Evolutionary conservation across 2,888 invertebrate species (phyloP).

Genomic region (Mesorhabditis belari): DNA sequence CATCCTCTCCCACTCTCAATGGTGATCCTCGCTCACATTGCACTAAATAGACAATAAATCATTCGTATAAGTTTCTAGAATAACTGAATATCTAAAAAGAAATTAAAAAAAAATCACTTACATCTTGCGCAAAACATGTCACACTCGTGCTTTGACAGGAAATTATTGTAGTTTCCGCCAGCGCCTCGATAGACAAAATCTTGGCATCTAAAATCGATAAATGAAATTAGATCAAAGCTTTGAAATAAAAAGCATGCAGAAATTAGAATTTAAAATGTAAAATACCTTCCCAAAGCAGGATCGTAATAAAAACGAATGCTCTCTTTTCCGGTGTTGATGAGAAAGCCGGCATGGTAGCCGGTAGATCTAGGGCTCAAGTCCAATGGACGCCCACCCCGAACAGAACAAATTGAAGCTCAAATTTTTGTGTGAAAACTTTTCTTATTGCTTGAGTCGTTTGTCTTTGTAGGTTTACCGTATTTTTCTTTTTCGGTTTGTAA

Average conservation of each 20-base stretch:
- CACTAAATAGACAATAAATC: constrained; percentile 30
- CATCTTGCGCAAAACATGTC: constrained; percentile 35
- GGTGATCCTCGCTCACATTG: constrained; percentile 41
- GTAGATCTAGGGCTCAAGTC: constrained; percentile 27
- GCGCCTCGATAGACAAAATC: constrained; percentile 34
- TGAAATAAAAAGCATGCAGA: no score
- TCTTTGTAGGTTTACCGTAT: neutral
- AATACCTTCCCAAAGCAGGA: constrained; percentile 16
- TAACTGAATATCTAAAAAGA: neutral
- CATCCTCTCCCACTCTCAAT: constrained; percentile 32
- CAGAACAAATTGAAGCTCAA: constrained; percentile 29
- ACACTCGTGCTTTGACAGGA: constrained; percentile 38
- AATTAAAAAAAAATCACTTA: constrained; percentile 4
- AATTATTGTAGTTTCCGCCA: constrained; percentile 44
- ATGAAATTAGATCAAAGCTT: no score
- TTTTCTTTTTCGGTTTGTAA: neutral
- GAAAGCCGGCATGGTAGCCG: constrained; percentile 28
- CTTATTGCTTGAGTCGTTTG: no score
- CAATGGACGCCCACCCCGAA: constrained; percentile 31
- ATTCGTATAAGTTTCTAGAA: no score
- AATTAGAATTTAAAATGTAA: neutral
- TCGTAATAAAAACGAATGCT: constrained; percentile 37
- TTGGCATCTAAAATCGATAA: constrained; percentile 24
- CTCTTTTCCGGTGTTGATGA: constrained; percentile 27
- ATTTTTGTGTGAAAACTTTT: neutral